Evolutionary conservation across 2,797 vertebrate genomes (phyloP).

Genomic region (Anniella stebbinsi): DNA sequence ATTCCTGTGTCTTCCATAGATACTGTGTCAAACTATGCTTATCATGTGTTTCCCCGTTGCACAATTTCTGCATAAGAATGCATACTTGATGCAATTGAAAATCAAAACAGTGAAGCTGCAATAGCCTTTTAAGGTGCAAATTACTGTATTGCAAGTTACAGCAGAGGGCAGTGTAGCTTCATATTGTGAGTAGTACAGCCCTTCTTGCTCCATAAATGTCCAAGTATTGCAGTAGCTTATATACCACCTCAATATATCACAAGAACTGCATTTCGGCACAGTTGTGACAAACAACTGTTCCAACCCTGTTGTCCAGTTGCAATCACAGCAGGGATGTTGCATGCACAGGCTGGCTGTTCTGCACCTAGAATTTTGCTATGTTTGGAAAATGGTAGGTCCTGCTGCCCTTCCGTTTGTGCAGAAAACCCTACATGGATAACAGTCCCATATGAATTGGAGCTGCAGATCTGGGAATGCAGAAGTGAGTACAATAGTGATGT

Average conservation of each 20-base stretch:
- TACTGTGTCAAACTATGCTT: background rate
- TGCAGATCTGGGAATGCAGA: background rate
- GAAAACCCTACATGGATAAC: background rate
- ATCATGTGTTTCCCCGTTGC: background rate
- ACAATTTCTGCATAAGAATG: background rate
- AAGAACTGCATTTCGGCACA: background rate
- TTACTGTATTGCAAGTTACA: background rate
- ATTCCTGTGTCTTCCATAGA: background rate
- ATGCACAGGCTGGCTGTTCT: background rate
- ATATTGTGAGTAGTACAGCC: background rate
- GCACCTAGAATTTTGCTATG: background rate
- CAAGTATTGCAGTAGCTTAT: background rate
- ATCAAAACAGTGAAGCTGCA: background rate
- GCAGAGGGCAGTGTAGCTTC: slow-evolving; percentile 32
- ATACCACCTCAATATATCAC: background rate
- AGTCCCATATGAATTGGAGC: slow-evolving; percentile 2
- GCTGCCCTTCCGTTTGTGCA: background rate
- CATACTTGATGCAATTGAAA: background rate
- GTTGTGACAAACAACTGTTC: background rate
- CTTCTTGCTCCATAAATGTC: background rate
- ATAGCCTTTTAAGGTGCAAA: background rate
- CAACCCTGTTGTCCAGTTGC: background rate
- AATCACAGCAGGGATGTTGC: background rate
- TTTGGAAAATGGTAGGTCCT: background rate
- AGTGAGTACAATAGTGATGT: background rate